Percentiles rank a stretch among this genome's conserved stretches.
Evolutionary conservation across 2,888 invertebrate species (phyloP).

Genomic region (Lithophane socia): DNA sequence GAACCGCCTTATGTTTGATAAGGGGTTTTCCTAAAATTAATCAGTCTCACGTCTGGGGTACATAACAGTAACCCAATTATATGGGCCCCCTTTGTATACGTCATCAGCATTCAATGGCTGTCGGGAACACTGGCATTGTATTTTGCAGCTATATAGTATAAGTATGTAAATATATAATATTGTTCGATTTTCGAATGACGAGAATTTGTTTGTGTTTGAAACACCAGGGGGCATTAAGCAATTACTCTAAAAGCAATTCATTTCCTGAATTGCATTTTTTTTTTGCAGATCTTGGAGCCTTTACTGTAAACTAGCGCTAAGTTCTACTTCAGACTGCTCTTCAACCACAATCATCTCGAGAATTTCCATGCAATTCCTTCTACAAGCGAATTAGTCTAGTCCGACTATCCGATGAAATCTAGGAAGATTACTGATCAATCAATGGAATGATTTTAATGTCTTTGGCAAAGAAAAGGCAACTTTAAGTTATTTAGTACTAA

Average conservation of each 20-base stretch:
- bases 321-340: too few species aligned
- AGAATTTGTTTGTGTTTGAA: background rate
- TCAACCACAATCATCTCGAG: constrained; percentile 11
- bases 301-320: background rate
- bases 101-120: constrained; percentile 63
- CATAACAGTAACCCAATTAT: constrained; percentile 65
- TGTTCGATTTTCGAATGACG: constrained; percentile 21
- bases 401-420: background rate
- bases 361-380: constrained; percentile 12
- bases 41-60: constrained; percentile 56
- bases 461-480: background rate
- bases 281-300: too few species aligned
- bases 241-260: too few species aligned
- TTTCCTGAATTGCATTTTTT: too few species aligned
- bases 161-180: constrained; percentile 4
- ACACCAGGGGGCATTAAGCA: too few species aligned
- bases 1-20: constrained; percentile 54
- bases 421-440: background rate
- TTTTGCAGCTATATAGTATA: constrained; percentile 17
- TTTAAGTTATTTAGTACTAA: background rate
- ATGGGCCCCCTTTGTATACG: constrained; percentile 52
- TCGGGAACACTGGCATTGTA: constrained; percentile 53
- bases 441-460: background rate
- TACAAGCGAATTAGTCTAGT: constrained; percentile 5
- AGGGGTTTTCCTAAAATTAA: constrained; percentile 66